Base-by-base conservation (phyloP, 1,140 invertebrate species). In the Monomorium pharaonis region DNA sequence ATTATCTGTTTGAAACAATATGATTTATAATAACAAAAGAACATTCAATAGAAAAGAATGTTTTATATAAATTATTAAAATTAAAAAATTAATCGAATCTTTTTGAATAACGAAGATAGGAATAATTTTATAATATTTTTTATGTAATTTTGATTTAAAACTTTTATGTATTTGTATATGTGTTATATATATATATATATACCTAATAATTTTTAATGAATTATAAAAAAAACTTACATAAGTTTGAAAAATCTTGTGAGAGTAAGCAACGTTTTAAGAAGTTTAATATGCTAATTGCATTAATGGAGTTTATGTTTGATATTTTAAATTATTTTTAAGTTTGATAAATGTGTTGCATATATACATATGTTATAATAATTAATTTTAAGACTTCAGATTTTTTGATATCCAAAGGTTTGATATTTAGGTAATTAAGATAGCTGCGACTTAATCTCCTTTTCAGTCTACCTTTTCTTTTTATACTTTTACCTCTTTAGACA, bases 401-500 rank as follows among this genome's bases (percentile, higher is more conserved):
- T n/a, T n/a, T 60, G 16, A 33, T n/a, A 6, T 47, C 14, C 30
- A 74, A 83, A 58, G 44, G n/a, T n/a, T n/a, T n/a, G n/a, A n/a
- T n/a, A n/a, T 10, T 21, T 12, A 21, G 21, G n/a, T 81, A 83
- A 58, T 74, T 74, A 72, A 44, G 51, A 58, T 21, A 30, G 24
- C 27, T 21, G 24, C 18, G 51, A 54, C 37, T 72, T 37, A 72
- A 58, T 81, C 70, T 83, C 10, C 42, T 37, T 54, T 60, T 74
- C 30, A n/a, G 47, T 58, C 14, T 10, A 70, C 42, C 12, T 63
- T 37, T 42, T 30, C 14, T 18, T 33, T 67, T 81, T 58, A 30
- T n/a, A 69, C 51, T 60, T 72, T 74, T 44, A 27, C 70, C 44
- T 60, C 51, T 84, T 74, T 81, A 56, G 54, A 21, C 18, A 69